Evolutionary conservation across 2,888 invertebrate genomes (phyloP).

Genomic region (Timema cristinae): DNA sequence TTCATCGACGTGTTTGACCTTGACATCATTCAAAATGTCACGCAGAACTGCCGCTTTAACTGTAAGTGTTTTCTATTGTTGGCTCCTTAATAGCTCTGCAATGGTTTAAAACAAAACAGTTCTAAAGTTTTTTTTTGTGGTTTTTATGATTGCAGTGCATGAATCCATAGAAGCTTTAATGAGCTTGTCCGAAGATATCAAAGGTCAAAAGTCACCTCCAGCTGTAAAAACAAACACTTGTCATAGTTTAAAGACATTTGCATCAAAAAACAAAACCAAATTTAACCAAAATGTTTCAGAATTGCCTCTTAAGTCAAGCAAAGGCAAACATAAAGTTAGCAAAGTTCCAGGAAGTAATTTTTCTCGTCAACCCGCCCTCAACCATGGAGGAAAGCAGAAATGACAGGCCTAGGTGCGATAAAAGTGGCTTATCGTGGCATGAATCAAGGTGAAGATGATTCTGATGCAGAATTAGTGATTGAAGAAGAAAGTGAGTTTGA

Average conservation of each 20-base stretch:
- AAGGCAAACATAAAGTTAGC: not conserved
- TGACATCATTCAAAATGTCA: no score
- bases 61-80: no score
- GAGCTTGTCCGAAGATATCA: conserved; percentile 19
- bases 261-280: not conserved
- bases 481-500: conserved; percentile 29
- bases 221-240: not conserved
- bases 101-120: no score
- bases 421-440: conserved; percentile 14
- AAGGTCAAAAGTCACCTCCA: not conserved
- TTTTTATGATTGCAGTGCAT: conserved; percentile 19
- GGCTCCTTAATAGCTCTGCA: no score
- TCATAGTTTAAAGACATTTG: not conserved
- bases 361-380: not conserved
- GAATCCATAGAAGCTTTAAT: conserved; percentile 24
- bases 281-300: not conserved
- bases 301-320: not conserved
- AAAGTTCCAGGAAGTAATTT: not conserved
- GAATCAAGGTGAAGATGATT: conserved; percentile 16
- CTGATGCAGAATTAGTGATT: conserved; percentile 28
- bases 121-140: no score
- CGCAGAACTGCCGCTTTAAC: no score
- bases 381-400: not conserved
- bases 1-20: no score
- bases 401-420: not conserved